These are phyloP conservation scores for Lophius piscatorius DNA, from an alignment of 2,113 vertebrate genomes.

Conservation along the genomic window DNA sequence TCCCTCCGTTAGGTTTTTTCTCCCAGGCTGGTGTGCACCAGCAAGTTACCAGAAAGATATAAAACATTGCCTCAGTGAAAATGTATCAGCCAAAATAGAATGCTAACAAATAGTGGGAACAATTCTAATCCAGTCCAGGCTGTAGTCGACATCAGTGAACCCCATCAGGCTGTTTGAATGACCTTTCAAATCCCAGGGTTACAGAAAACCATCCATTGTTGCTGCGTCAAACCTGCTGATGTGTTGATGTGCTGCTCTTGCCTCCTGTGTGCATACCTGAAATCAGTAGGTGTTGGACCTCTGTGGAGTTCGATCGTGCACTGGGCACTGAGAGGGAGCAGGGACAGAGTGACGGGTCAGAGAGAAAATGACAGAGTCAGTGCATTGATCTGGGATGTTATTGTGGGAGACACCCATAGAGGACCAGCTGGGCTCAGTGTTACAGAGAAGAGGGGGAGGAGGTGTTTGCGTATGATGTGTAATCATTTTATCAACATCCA, in stretches of 20 bases:
- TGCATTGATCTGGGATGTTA: constrained; percentile 40
- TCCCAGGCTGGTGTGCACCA: neutral
- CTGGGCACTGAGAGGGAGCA: constrained; percentile 9
- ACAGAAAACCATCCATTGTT: constrained; percentile 20
- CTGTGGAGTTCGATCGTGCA: constrained; percentile 8
- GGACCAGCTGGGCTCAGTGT: constrained; percentile 31
- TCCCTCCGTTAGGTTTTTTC: no score
- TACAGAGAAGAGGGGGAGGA: constrained; percentile 22
- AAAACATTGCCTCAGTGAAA: constrained; percentile 3
- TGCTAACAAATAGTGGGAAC: constrained; percentile 27
- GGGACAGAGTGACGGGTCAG: constrained; percentile 18
- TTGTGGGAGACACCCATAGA: constrained; percentile 57
- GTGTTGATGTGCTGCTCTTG: neutral
- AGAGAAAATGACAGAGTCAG: constrained; percentile 43
- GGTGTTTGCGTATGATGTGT: constrained; percentile 16
- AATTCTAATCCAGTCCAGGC: constrained; percentile 10
- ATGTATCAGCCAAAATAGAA: neutral
- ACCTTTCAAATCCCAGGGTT: constrained; percentile 52
- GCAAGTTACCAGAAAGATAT: neutral
- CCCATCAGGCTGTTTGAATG: constrained; percentile 49
- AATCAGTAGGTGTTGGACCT: constrained; percentile 34
- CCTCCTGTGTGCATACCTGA: constrained; percentile 49
- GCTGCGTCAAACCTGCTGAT: constrained; percentile 48
- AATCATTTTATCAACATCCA: neutral
- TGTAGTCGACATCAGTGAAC: constrained; percentile 39